Evolutionary conservation across 2,113 vertebrate genomes (phyloP).

Genomic region (Pteropus alecto): DNA sequence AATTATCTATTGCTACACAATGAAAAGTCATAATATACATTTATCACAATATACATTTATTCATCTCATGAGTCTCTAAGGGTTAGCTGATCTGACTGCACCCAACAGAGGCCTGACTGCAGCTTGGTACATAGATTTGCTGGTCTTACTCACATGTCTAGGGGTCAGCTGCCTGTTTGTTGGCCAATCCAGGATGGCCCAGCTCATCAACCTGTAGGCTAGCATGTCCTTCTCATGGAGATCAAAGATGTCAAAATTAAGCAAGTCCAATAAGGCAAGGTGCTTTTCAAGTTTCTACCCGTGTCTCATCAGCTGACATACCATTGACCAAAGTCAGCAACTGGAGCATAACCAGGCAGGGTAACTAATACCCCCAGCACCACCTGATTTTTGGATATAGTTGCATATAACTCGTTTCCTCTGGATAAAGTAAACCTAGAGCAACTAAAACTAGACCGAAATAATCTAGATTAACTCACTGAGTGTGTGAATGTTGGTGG

Average conservation of each 20-base stretch:
- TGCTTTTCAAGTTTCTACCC: not conserved
- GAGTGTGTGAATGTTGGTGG: not conserved
- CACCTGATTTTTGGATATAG: not conserved
- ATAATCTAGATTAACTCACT: not conserved
- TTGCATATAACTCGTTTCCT: not conserved
- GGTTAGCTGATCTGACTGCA: not conserved
- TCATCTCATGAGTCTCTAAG: not conserved
- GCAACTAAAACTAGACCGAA: not conserved
- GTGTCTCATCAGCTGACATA: not conserved
- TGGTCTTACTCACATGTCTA: not conserved
- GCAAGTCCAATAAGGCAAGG: not conserved
- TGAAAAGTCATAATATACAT: not conserved
- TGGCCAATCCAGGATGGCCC: not conserved
- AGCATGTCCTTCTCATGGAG: not conserved
- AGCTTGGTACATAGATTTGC: not conserved
- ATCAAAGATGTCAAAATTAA: not conserved
- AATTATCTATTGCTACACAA: not conserved
- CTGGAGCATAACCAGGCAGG: not conserved
- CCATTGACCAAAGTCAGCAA: not conserved
- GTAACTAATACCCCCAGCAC: not conserved
- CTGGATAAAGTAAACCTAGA: not conserved
- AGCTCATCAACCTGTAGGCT: not conserved
- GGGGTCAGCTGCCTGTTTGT: not conserved
- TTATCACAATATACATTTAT: not conserved
- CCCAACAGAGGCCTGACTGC: not conserved